A percentile compares a stretch with the other conserved stretches of the same genome.
phyloP scores from a whole-genome alignment of 2,797 vertebrate genomes.

The Cuniculus paca region DNA sequence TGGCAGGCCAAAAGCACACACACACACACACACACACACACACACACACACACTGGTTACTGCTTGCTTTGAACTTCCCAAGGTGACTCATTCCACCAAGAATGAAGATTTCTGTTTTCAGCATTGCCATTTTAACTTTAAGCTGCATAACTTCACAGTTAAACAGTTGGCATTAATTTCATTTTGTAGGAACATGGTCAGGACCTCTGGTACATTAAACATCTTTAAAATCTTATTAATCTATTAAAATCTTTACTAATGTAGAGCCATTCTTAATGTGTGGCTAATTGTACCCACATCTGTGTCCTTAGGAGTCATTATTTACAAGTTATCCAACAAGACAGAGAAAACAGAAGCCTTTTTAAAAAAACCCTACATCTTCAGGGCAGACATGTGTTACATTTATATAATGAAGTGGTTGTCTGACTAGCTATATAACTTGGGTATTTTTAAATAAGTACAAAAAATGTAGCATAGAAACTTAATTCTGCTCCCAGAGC shows the following conservation, averaged over 20 bases:
- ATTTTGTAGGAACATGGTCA: not conserved
- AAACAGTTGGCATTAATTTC: slow-evolving; percentile 46
- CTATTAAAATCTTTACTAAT: slow-evolving; percentile 51
- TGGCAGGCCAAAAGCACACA: not conserved
- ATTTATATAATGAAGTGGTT: slow-evolving; percentile 73
- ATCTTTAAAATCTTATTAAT: slow-evolving; percentile 31
- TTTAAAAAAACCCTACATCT: slow-evolving; percentile 22
- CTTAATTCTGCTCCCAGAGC: slow-evolving; percentile 75
- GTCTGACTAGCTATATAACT: slow-evolving; percentile 74
- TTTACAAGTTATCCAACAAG: not conserved
- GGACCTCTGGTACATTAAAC: not conserved
- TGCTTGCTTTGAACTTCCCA: not conserved
- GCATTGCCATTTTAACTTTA: slow-evolving; percentile 7
- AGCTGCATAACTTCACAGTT: not conserved
- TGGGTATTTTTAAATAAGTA: slow-evolving; percentile 79
- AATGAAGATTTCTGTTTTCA: not conserved
- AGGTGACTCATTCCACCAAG: not conserved
- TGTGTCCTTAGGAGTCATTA: not conserved
- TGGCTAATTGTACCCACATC: not conserved
- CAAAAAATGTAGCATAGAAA: slow-evolving; percentile 67
- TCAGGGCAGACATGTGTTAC: slow-evolving; percentile 47
- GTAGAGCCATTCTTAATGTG: not conserved
- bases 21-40: not conserved
- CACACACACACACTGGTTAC: not conserved
- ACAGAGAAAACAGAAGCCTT: not conserved